A percentile compares a stretch with the other conserved stretches of the same genome.
Conservation (phyloP, 2,797 vertebrate genomes). For the Falco peregrinus region DNA sequence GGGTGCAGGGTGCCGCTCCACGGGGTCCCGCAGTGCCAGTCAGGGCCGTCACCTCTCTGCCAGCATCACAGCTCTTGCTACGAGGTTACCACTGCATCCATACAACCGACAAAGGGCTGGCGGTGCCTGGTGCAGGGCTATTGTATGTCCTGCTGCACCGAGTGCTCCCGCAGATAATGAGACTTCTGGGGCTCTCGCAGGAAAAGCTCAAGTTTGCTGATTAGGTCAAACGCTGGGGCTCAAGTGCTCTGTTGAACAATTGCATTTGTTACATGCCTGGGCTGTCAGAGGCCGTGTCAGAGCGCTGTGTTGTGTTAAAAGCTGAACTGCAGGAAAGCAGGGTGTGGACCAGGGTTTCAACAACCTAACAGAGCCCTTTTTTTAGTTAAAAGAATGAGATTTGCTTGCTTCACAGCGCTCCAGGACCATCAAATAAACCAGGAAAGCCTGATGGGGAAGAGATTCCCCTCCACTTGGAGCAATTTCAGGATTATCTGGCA, state of each 20-base stretch:
- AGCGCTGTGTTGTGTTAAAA: not conserved
- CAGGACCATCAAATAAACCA: not conserved
- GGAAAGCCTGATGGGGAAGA: not conserved
- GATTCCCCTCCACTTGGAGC: not conserved
- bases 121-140: not conserved
- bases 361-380: not conserved
- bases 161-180: not conserved
- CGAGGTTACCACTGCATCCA: not conserved
- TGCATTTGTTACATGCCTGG: not conserved
- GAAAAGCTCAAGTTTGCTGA: not conserved
- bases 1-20: not conserved
- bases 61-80: not conserved
- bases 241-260: too few relatives aligned
- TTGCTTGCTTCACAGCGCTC: not conserved
- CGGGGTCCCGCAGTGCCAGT: not conserved
- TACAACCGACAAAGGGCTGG: not conserved
- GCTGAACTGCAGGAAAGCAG: not conserved
- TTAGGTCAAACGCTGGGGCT: not conserved
- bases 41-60: not conserved
- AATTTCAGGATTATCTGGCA: not conserved
- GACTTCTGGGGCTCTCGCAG: not conserved
- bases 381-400: not conserved
- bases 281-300: not conserved
- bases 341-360: not conserved
- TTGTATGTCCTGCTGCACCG: rapidly evolving